A percentile compares a stretch with the other conserved stretches of the same genome.
phyloP scores from a whole-genome alignment of 2,797 vertebrate genomes.

The Leptoclinus maculatus region DNA sequence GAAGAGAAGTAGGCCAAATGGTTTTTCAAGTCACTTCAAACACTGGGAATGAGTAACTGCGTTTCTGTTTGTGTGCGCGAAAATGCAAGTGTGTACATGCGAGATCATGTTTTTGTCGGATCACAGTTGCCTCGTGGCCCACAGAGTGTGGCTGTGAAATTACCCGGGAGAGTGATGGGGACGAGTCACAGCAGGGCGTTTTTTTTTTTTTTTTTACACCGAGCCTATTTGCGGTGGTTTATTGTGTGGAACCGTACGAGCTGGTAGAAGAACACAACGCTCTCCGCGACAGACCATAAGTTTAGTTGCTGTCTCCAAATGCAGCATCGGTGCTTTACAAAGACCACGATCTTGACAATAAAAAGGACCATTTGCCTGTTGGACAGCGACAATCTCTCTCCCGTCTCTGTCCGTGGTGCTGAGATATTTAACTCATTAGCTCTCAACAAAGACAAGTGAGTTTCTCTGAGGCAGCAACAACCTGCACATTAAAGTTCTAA shows the following conservation, averaged over 20 bases:
- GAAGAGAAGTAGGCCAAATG: slow-evolving; percentile 39
- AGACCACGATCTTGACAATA: background rate
- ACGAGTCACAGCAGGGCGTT: slow-evolving; percentile 34
- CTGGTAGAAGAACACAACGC: background rate
- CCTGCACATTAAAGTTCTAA: background rate
- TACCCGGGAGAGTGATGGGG: slow-evolving; percentile 14
- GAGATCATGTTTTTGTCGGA: slow-evolving; percentile 21
- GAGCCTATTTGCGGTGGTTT: slow-evolving; percentile 9
- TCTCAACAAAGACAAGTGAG: background rate
- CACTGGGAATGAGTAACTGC: background rate
- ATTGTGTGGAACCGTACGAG: background rate
- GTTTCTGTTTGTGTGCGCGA: slow-evolving; percentile 24
- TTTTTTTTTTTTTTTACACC: slow-evolving; percentile 20
- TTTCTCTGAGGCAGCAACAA: background rate
- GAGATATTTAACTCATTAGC: background rate
- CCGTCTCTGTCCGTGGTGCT: slow-evolving; percentile 30
- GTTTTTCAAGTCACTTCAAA: background rate
- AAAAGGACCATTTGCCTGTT: background rate
- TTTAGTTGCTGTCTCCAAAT: background rate
- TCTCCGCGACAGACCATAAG: background rate
- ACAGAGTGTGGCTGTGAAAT: slow-evolving; percentile 29
- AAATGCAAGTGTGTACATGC: slow-evolving; percentile 19
- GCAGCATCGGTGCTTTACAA: background rate
- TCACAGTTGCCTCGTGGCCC: slow-evolving; percentile 10
- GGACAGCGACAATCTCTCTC: background rate